Base-by-base conservation (phyloP, 2,113 vertebrate species). In the Bubo scandiacus region DNA sequence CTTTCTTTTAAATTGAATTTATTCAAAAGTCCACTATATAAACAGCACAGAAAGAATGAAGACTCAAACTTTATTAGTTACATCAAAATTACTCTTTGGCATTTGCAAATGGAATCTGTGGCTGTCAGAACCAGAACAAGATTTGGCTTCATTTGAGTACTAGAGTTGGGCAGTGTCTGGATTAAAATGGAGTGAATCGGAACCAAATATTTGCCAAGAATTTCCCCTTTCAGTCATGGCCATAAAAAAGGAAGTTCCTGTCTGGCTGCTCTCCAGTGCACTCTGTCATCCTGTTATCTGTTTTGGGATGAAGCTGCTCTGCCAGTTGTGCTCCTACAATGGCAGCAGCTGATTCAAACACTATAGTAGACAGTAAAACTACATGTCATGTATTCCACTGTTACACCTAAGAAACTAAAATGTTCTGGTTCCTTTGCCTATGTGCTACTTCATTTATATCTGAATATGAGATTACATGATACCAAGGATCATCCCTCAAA, bases 1-100 rank as follows among this genome's bases (percentile, higher is more conserved):
- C 59, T 92, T 93, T 89, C 55, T 72, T 94, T 92, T 78, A 92
- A 84, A 81, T 45, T 83, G 5, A 58, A 54, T 84, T 86, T 94
- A 57, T 91, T 94, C 80, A 89, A 43, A 90, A 75, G 7, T 43
- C 36, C 32, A 34, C 43, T 63, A 19, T 54, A 70, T 72, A 92
- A 94, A 81, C 57, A 92, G 6, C 34, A 91, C 1, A 42, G 68
- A 92, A 90, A 89, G 22, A 92, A 91, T 57, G 58, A 88, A 95
- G 45, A 54, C 30, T 91, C 34, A 61, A 27, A 93, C 21, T 75
- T 89, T 65, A 72, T 81, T 84, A 68, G 61, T 68, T 94, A 58
- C 51, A 86, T 83, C 79, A 88, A n/a, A 58, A 38, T 74, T 83
- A 81, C 30, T 70, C 12, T 82, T 88, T 86, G 52, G 43, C 68